Base-by-base conservation (phyloP, 2,888 invertebrate genomes). In the Punctoribates punctum region DNA sequence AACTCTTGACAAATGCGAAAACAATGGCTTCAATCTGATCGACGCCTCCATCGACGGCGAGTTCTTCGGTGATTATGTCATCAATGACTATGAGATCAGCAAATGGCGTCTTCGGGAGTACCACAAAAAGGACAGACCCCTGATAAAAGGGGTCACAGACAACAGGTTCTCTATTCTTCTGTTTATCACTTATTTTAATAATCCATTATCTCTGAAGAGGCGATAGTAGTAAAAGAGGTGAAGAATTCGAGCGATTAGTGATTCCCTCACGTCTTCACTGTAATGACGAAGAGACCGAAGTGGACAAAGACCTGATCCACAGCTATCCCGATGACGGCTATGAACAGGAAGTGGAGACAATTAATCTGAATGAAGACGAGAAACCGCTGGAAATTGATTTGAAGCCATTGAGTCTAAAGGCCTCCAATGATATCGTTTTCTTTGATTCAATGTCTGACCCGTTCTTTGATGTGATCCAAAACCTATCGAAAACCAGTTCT, bases 331-430 rank as follows among this genome's bases (percentile, higher is more conserved):
- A 27, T 20, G 27, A 3, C 11, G n/a, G 34, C 27, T 27, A 11
- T 27, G 27, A 62, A 23, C 17, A n/a, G 9, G 42, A 46, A 4
- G 0, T 67, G 20, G 72, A 72, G 15, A 3, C 1, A n/a, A 42
- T 48, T 48, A 48, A 72, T 72, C 46, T 72, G 25, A 48, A 72
- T 25, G 46, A 72, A 72, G 72, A 72, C 48, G 72, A 72, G 46
- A 27, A 48, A n/a, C 25, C 13, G 27, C 17, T 72, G 1, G 15
- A 17, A 2, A 23, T 72, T 2, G 15, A 72, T 25, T 8, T 48
- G 15, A 5, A 48, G 1, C 4, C 4, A 15, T 1, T 72, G 48
- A 46, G 9, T n/a, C 46, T 13, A 15, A 72, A 27, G 20, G 25
- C 48, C 3, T 72, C 72, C 15, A 48, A 42, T 25, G 48, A 48